phyloP scores from a whole-genome alignment of 2,888 invertebrate species.

The Bugulina stolonifera region DNA sequence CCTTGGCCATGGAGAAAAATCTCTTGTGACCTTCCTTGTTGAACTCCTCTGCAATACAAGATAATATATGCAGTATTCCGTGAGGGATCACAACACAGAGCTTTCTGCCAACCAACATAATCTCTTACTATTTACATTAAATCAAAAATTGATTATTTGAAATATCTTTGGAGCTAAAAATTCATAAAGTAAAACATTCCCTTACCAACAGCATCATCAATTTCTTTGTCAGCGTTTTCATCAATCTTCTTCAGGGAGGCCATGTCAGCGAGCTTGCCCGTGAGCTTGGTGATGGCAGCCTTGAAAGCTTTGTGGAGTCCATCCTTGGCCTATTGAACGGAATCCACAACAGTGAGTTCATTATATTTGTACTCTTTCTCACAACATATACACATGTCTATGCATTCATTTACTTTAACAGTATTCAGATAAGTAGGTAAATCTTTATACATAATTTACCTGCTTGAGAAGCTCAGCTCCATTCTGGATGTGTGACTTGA shows the following conservation, averaged over 20 bases:
- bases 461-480: neutral
- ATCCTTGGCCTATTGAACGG: slow-evolving; percentile 11
- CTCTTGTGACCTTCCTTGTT: slow-evolving; percentile 6
- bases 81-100: too few species aligned
- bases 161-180: neutral
- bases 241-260: neutral
- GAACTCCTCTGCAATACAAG: slow-evolving; percentile 2
- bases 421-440: too few species aligned
- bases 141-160: too few species aligned
- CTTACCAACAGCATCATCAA: slow-evolving; percentile 5
- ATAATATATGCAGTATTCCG: too few species aligned
- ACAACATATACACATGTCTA: too few species aligned
- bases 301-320: neutral
- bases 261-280: slow-evolving; percentile 9
- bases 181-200: neutral
- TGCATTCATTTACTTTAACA: too few species aligned
- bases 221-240: slow-evolving; percentile 6
- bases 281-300: neutral
- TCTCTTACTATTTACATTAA: too few species aligned
- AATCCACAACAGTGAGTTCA: too few species aligned
- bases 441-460: too few species aligned
- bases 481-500: neutral
- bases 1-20: neutral
- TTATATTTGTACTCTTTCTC: too few species aligned
- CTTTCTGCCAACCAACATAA: too few species aligned